Evolutionary conservation across 64 coral and sea anemone genomes (phyloP).

Genomic region (Stylophora pistillata): DNA sequence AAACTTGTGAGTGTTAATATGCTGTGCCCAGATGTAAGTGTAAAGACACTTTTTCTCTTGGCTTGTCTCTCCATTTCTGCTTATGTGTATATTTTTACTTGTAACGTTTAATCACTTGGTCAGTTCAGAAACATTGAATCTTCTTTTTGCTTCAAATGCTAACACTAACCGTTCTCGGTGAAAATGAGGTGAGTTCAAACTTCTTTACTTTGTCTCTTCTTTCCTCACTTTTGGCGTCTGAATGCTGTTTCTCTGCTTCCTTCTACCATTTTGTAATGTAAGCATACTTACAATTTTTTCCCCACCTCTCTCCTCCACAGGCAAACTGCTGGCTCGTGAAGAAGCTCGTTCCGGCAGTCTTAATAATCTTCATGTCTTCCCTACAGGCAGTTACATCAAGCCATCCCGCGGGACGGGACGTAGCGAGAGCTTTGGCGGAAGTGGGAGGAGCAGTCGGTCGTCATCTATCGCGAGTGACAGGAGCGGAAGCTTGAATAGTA

Average conservation of each 20-base stretch:
- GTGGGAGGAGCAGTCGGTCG: conserved; percentile 84
- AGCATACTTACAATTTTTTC: conserved; percentile 2
- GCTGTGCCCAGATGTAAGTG: not conserved
- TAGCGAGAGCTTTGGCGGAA: conserved; percentile 71
- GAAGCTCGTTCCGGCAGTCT: conserved; percentile 81
- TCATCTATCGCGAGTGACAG: conserved; percentile 93
- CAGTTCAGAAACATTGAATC: not conserved
- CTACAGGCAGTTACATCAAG: conserved; percentile 89
- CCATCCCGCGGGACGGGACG: conserved; percentile 50
- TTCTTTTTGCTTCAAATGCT: conserved; percentile 17
- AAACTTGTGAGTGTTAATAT: not conserved
- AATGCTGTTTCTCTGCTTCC: no score
- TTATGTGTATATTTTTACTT: not conserved
- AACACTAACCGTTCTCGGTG: conserved; percentile 34
- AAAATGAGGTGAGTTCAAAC: conserved; percentile 22
- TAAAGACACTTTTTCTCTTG: not conserved
- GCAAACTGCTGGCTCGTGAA: conserved; percentile 45
- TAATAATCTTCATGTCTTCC: conserved; percentile 95
- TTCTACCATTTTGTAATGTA: not conserved
- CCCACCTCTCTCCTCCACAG: conserved; percentile 20
- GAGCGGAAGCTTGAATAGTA: conserved; percentile 92
- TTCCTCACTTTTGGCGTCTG: not conserved
- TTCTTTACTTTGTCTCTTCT: not conserved
- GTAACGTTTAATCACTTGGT: not conserved
- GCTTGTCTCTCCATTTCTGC: no score